Evolutionary conservation across 2,113 vertebrate genomes (phyloP).

Genomic region (Drymodes brunneopygia): DNA sequence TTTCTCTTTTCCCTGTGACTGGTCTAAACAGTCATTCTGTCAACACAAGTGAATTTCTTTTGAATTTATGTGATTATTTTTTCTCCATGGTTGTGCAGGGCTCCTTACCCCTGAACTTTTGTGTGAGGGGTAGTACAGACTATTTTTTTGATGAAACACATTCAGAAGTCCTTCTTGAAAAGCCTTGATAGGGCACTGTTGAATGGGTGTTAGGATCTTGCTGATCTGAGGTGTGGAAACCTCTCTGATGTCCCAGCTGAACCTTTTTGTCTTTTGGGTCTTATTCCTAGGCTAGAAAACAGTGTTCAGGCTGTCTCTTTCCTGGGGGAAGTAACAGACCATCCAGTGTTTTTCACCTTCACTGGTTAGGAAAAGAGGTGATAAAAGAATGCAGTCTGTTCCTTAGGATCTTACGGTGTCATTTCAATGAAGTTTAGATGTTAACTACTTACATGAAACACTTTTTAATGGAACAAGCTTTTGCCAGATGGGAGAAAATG

Average conservation of each 20-base stretch:
- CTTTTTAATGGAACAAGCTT: slow-evolving; percentile 18
- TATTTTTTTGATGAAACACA: not conserved
- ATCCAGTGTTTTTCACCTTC: not conserved
- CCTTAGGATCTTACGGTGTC: slow-evolving; percentile 3
- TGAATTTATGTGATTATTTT: not conserved
- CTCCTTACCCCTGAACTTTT: not conserved
- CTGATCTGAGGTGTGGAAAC: not conserved
- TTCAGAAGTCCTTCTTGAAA: not conserved
- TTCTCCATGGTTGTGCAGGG: not conserved
- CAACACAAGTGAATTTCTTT: not conserved
- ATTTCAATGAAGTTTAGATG: slow-evolving; percentile 34
- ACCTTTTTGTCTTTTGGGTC: not conserved
- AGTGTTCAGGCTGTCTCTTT: not conserved
- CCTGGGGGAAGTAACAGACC: not conserved
- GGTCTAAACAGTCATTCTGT: not conserved
- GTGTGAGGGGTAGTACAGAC: not conserved
- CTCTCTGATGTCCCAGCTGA: not conserved
- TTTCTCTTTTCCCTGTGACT: not conserved
- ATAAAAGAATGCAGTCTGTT: slow-evolving; percentile 30
- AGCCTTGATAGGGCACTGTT: not conserved
- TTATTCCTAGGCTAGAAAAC: not conserved
- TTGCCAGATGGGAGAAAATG: slow-evolving; percentile 28
- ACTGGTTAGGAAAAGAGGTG: not conserved
- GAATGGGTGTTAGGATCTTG: not conserved
- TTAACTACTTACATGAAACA: slow-evolving; percentile 28